Evolutionary conservation across 1,140 invertebrate species (phyloP).

Genomic region (Drosophila pseudoananassae): DNA sequence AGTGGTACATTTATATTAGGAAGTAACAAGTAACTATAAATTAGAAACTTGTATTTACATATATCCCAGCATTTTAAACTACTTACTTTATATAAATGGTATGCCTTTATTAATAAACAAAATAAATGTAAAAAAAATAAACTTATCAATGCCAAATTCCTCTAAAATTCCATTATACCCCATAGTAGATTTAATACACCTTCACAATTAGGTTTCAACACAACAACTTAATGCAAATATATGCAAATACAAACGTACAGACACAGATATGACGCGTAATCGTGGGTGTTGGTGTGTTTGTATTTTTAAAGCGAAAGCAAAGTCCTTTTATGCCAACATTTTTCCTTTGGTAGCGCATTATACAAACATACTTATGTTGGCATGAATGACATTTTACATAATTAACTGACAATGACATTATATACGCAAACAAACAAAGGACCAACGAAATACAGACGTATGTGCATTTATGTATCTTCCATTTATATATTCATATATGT

Average conservation of each 20-base stretch:
- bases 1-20: too few species aligned
- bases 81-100: too few species aligned
- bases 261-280: conserved; percentile 18
- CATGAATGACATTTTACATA: conserved; percentile 71
- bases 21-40: too few species aligned
- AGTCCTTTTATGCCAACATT: conserved; percentile 55
- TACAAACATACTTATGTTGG: conserved; percentile 5
- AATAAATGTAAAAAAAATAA: neutral
- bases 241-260: neutral
- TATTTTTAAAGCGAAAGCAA: conserved; percentile 51
- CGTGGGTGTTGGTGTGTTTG: conserved; percentile 30
- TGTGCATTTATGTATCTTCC: conserved; percentile 8
- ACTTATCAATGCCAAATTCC: neutral
- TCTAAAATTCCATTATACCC: conserved; percentile 21
- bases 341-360: conserved; percentile 30
- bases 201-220: conserved; percentile 34
- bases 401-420: conserved; percentile 77
- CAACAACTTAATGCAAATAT: conserved; percentile 10
- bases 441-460: conserved; percentile 9
- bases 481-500: conserved; percentile 1
- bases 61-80: too few species aligned
- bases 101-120: too few species aligned
- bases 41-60: too few species aligned
- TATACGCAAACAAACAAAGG: conserved; percentile 38
- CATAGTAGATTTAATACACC: neutral